These are phyloP conservation scores for Anabacerthia variegaticeps DNA, from an alignment of 2,797 vertebrate species.

Conservation along the genomic window DNA sequence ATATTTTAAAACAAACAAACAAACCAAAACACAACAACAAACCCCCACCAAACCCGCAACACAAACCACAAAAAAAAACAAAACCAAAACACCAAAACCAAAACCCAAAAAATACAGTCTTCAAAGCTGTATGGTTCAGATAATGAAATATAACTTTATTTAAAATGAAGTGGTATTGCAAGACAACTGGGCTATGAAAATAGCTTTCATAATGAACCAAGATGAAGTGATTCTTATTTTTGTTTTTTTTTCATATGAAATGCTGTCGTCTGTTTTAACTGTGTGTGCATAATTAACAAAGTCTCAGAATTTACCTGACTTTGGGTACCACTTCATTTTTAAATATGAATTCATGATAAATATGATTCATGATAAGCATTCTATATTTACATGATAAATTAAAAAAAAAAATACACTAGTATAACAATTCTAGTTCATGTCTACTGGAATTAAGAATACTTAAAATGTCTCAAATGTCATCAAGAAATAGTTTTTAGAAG, in stretches of 20 bases:
- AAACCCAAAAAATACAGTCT: not conserved
- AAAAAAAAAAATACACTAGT: not conserved
- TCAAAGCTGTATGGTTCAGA: not conserved
- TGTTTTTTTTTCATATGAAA: not conserved
- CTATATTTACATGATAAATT: not conserved
- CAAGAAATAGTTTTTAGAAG: not conserved
- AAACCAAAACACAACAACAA: no score
- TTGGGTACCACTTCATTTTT: not conserved
- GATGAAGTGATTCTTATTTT: not conserved
- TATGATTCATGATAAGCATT: not conserved
- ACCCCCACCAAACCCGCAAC: no score
- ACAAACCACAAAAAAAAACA: no score
- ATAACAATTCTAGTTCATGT: not conserved
- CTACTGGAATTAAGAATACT: not conserved
- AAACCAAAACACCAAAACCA: no score
- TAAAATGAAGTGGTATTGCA: not conserved
- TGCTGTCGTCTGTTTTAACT: not conserved
- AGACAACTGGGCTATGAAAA: not conserved
- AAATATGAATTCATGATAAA: not conserved
- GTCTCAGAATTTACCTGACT: not conserved
- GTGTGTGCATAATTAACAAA: no score
- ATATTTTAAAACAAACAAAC: no score
- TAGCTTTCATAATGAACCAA: not conserved
- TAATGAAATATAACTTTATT: not conserved
- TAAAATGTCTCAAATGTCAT: not conserved